Evolutionary conservation across 1,140 invertebrate genomes (phyloP).

Genomic region (Oncopodura yosiiana): DNA sequence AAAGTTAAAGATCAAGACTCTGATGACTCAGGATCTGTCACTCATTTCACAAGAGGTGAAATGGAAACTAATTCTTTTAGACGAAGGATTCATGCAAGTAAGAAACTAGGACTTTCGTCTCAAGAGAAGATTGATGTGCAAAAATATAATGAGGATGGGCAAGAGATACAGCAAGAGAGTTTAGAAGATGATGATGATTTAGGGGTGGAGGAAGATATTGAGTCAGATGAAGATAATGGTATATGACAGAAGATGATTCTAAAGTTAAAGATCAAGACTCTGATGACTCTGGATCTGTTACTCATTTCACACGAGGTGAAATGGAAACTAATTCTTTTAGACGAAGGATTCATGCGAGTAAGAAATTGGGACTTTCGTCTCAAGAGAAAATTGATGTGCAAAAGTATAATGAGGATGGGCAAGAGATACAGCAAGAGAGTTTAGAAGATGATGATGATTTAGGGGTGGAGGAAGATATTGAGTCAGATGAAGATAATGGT

Average conservation of each 20-base stretch:
- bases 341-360: conserved; percentile 10
- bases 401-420: not conserved
- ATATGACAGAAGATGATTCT: conserved; percentile 13
- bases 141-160: not conserved
- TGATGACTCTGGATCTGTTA: too few relatives aligned
- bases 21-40: not conserved
- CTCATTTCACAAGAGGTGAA: conserved; percentile 4
- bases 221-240: conserved; percentile 17
- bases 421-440: conserved; percentile 8
- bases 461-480: conserved; percentile 29
- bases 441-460: conserved; percentile 31
- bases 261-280: too few relatives aligned
- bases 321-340: conserved; percentile 16
- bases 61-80: conserved; percentile 16
- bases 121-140: conserved; percentile 9
- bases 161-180: conserved; percentile 8
- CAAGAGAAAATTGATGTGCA: conserved; percentile 7
- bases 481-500: conserved; percentile 17
- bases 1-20: not conserved
- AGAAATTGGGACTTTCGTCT: not conserved
- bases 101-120: not conserved
- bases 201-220: conserved; percentile 29
- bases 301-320: conserved; percentile 5
- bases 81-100: conserved; percentile 11
- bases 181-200: conserved; percentile 31